These are phyloP conservation scores for Acrobasis consociella DNA, from an alignment of 2,888 invertebrate genomes.

Conservation along the genomic window DNA sequence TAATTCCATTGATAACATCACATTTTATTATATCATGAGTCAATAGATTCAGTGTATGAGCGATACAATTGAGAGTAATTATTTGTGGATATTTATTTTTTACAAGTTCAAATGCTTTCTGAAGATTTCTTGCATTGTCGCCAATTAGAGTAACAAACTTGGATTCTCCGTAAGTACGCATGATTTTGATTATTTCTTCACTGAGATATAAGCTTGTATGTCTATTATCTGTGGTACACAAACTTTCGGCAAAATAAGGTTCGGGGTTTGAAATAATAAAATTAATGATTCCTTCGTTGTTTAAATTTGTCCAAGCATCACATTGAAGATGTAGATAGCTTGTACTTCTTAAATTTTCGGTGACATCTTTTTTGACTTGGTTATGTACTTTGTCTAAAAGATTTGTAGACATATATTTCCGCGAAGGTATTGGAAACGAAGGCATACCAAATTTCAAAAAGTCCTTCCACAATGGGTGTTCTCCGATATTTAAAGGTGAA, in stretches of 20 bases:
- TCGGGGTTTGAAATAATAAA: slow-evolving; percentile 28
- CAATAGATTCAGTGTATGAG: slow-evolving; percentile 27
- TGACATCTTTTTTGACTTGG: too few relatives aligned
- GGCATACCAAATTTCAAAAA: too few relatives aligned
- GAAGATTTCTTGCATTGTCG: slow-evolving; percentile 28
- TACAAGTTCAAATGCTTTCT: slow-evolving; percentile 29
- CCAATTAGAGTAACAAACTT: slow-evolving; percentile 27
- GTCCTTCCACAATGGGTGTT: too few relatives aligned
- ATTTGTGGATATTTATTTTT: slow-evolving; percentile 23
- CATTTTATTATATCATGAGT: slow-evolving; percentile 25
- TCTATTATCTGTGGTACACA: slow-evolving; percentile 25
- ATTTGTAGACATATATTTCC: too few relatives aligned
- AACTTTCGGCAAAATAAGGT: slow-evolving; percentile 26
- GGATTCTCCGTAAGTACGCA: slow-evolving; percentile 21
- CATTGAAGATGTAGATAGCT: slow-evolving; percentile 25
- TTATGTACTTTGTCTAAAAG: too few relatives aligned
- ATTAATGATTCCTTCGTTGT: slow-evolving; percentile 27
- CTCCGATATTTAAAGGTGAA: too few relatives aligned
- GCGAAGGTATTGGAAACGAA: too few relatives aligned
- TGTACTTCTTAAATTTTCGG: neutral
- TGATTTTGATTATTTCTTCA: slow-evolving; percentile 26
- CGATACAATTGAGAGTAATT: slow-evolving; percentile 18
- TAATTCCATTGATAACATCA: slow-evolving; percentile 15
- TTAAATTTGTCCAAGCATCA: slow-evolving; percentile 27
- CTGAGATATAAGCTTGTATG: slow-evolving; percentile 27